Conservation (phyloP, 2,888 invertebrate species). For the Agrochola circellaris region DNA sequence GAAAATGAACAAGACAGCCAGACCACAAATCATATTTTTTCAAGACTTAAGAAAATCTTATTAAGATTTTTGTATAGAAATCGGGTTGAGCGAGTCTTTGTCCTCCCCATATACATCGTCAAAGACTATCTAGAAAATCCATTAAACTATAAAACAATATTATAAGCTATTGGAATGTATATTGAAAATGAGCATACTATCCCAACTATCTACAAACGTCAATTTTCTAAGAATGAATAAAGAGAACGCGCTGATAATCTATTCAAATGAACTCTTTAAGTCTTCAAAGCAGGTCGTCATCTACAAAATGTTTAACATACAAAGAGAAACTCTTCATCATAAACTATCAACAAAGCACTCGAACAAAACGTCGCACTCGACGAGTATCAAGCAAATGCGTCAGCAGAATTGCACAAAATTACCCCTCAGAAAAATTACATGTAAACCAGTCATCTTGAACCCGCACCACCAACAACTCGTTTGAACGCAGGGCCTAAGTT, state of each 20-base stretch:
- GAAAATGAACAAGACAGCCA: too few relatives aligned
- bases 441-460: constrained; percentile 71
- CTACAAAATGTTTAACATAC: constrained; percentile 65
- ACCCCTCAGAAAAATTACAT: constrained; percentile 81
- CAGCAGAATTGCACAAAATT: constrained; percentile 87
- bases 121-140: too few relatives aligned
- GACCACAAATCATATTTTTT: too few relatives aligned
- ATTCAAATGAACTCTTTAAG: neutral
- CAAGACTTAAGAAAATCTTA: too few relatives aligned
- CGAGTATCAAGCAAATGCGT: constrained; percentile 87
- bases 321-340: constrained; percentile 81
- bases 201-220: too few relatives aligned
- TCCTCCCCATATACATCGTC: too few relatives aligned
- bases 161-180: too few relatives aligned
- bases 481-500: constrained; percentile 64
- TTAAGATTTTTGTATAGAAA: too few relatives aligned
- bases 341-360: constrained; percentile 85
- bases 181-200: too few relatives aligned
- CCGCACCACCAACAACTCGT: constrained; percentile 43
- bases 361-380: constrained; percentile 78
- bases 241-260: neutral
- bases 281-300: constrained; percentile 19
- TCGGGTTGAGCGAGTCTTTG: too few relatives aligned
- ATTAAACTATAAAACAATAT: too few relatives aligned
- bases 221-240: too few relatives aligned